These are phyloP conservation scores for Trichoplusia ni DNA, from an alignment of 1,140 invertebrate species.

Conservation along the genomic window DNA sequence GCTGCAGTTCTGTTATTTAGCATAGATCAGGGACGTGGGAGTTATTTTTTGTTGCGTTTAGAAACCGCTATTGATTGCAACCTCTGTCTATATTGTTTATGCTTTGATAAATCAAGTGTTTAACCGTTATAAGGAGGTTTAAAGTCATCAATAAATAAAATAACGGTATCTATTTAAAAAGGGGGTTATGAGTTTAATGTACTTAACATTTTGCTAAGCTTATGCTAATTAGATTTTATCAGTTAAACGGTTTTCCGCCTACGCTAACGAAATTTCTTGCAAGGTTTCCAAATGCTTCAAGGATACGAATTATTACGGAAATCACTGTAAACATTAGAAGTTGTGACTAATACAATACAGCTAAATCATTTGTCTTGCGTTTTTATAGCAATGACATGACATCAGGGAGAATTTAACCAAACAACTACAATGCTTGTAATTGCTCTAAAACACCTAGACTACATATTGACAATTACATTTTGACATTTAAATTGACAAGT, in stretches of 20 bases:
- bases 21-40: slow-evolving; percentile 32
- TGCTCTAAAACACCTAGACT: too few species aligned
- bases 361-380: too few species aligned
- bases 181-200: neutral
- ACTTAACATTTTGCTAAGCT: too few species aligned
- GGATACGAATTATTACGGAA: too few species aligned
- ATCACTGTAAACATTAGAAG: too few species aligned
- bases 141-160: neutral
- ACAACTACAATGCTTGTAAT: too few species aligned
- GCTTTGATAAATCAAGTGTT: neutral
- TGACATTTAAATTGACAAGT: neutral
- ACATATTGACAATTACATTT: too few species aligned
- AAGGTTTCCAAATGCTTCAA: too few species aligned
- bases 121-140: neutral
- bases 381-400: too few species aligned
- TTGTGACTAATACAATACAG: too few species aligned
- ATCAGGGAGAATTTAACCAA: too few species aligned
- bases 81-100: neutral
- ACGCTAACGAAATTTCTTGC: too few species aligned
- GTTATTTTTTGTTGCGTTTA: slow-evolving; percentile 21
- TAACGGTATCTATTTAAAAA: slow-evolving; percentile 7
- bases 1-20: neutral
- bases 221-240: neutral
- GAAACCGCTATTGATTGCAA: slow-evolving; percentile 21
- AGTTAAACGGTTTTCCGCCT: neutral